Percentiles rank a stretch among this genome's conserved stretches.
Evolutionary conservation across 1,140 invertebrate species (phyloP).

Genomic region (Diprion similis): DNA sequence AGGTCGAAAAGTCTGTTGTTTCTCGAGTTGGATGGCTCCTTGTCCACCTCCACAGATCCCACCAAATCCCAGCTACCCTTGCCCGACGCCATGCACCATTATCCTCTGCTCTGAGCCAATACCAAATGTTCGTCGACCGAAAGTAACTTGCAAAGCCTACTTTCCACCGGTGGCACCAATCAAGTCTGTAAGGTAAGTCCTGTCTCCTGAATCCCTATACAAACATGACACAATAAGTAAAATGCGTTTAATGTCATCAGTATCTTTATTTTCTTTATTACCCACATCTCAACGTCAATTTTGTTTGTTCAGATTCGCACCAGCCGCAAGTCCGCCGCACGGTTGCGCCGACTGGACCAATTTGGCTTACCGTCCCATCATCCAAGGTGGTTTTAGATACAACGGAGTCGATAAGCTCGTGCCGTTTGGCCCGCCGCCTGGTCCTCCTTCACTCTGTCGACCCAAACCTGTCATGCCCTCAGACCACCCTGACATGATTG

Average conservation of each 20-base stretch:
- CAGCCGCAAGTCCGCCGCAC: neutral
- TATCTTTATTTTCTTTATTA: no score
- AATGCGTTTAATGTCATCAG: no score
- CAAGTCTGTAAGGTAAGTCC: slow-evolving; percentile 20
- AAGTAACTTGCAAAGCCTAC: slow-evolving; percentile 18
- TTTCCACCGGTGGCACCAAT: slow-evolving; percentile 19
- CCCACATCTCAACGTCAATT: no score
- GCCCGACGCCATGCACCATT: neutral
- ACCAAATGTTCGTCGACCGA: neutral
- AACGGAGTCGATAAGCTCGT: slow-evolving; percentile 26
- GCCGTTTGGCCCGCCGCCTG: slow-evolving; percentile 18
- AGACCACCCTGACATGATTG: neutral
- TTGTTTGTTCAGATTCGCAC: slow-evolving; percentile 7
- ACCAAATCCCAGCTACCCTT: neutral
- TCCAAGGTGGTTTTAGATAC: slow-evolving; percentile 24
- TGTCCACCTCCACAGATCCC: slow-evolving; percentile 10
- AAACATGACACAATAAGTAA: no score
- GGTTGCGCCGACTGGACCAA: slow-evolving; percentile 19
- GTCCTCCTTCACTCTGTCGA: slow-evolving; percentile 15
- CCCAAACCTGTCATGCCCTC: slow-evolving; percentile 1
- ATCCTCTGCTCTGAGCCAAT: neutral
- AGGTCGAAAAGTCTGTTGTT: neutral
- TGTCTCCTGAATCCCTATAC: no score
- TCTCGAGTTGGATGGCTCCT: neutral
- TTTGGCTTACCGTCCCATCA: slow-evolving; percentile 22